Conservation (phyloP, 2,888 invertebrate species). For the Operophtera brumata region DNA sequence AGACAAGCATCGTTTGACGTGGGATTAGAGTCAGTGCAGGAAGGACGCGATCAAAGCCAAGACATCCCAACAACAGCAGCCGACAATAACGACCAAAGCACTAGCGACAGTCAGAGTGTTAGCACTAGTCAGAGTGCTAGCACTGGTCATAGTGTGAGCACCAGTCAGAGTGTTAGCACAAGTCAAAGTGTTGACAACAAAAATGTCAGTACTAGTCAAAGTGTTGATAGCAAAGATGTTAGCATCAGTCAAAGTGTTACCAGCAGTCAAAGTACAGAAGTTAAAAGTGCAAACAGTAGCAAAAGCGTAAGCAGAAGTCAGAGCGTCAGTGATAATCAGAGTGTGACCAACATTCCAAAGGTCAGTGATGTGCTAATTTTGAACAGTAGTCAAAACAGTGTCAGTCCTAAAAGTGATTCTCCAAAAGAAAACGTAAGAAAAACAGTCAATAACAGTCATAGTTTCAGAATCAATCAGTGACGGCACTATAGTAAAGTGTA, state of each 20-base stretch:
- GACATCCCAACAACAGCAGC: constrained; percentile 31
- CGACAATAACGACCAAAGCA: background rate
- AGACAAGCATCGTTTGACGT: constrained; percentile 72
- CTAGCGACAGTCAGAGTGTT: background rate
- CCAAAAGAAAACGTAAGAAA: constrained; percentile 8
- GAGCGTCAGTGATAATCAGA: constrained; percentile 16
- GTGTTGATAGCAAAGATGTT: background rate
- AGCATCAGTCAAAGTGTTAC: constrained; percentile 3
- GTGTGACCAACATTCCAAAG: background rate
- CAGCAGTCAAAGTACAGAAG: constrained; percentile 7
- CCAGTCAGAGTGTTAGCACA: constrained; percentile 4
- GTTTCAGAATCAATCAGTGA: constrained; percentile 13
- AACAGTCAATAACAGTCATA: constrained; percentile 10
- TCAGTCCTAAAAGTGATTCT: constrained; percentile 1
- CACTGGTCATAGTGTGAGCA: constrained; percentile 4
- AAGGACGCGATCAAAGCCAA: constrained; percentile 53
- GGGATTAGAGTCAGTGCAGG: constrained; percentile 66
- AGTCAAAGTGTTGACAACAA: background rate
- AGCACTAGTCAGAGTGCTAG: constrained; percentile 3
- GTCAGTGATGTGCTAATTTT: constrained; percentile 6
- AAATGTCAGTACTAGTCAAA: constrained; percentile 1
- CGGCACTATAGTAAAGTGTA: background rate
- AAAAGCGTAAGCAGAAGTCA: constrained; percentile 22
- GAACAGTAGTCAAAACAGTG: constrained; percentile 9
- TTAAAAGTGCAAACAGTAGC: constrained; percentile 12